Evolutionary conservation across 2,888 invertebrate genomes (phyloP).

Genomic region (Orthonychiurus folsomi): DNA sequence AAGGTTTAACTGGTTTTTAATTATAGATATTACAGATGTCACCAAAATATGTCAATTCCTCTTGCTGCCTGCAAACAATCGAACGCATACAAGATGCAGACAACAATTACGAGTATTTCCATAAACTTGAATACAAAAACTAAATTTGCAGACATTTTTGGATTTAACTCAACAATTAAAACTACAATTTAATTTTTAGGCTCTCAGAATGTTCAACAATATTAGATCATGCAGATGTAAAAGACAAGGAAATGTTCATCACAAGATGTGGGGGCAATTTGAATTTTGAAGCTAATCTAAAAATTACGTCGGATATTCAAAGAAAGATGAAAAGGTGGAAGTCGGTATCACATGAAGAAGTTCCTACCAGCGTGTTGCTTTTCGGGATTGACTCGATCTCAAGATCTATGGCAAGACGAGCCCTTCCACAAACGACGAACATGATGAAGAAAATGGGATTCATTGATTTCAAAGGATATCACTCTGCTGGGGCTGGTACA

Average conservation of each 20-base stretch:
- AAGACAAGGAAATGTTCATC: slow-evolving; percentile 12
- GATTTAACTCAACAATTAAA: neutral
- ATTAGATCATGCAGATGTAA: neutral
- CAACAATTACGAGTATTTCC: neutral
- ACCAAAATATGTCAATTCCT: no score
- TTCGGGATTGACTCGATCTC: slow-evolving; percentile 80
- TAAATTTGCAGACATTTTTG: neutral
- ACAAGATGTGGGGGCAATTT: slow-evolving; percentile 9
- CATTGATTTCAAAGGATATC: slow-evolving; percentile 63
- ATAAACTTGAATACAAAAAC: neutral
- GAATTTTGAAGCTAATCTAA: slow-evolving; percentile 9
- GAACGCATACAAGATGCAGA: neutral
- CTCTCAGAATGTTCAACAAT: neutral
- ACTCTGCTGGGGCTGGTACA: slow-evolving; percentile 43
- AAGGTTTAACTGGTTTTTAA: no score
- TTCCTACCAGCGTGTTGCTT: slow-evolving; percentile 43
- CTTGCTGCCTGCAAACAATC: neutral
- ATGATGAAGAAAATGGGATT: slow-evolving; percentile 58
- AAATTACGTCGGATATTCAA: neutral
- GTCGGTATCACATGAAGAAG: neutral
- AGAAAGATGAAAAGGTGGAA: slow-evolving; percentile 16
- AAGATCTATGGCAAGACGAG: slow-evolving; percentile 61
- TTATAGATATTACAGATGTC: no score
- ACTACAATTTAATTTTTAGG: neutral
- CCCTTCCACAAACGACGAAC: slow-evolving; percentile 61